Conservation (phyloP, 2,113 vertebrate genomes). For the Electrona antarctica region DNA sequence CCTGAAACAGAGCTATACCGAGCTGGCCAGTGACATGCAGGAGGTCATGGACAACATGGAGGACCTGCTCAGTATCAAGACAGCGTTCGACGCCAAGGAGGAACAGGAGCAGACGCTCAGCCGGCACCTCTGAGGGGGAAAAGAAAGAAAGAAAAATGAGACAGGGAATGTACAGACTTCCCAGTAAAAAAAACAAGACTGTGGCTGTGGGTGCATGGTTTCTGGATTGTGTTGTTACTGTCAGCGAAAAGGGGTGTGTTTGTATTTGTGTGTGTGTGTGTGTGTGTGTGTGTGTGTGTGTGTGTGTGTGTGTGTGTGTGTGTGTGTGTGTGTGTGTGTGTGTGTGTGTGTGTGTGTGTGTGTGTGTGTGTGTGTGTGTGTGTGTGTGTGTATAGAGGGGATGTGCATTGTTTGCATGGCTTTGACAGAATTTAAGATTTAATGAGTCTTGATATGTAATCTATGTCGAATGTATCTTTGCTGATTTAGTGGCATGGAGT, state of each 20-base stretch:
- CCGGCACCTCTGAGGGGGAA: slow-evolving; percentile 77
- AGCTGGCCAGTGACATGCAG: slow-evolving; percentile 78
- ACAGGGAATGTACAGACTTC: slow-evolving; percentile 10
- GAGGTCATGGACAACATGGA: slow-evolving; percentile 79
- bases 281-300: no score
- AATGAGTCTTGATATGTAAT: neutral
- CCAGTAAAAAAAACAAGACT: slow-evolving; percentile 13
- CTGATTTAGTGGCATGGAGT: neutral
- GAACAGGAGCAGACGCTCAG: slow-evolving; percentile 83
- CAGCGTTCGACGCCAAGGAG: slow-evolving; percentile 81
- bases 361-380: no score
- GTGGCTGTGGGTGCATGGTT: slow-evolving; percentile 4
- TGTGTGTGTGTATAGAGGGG: neutral
- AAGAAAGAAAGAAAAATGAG: no score
- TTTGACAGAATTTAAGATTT: slow-evolving; percentile 22
- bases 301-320: no score
- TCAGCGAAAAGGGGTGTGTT: neutral
- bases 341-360: no score
- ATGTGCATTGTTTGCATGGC: slow-evolving; percentile 7
- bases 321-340: no score
- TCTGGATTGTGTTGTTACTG: neutral
- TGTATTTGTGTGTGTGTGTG: no score
- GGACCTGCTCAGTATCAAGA: slow-evolving; percentile 79
- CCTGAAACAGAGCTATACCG: slow-evolving; percentile 79
- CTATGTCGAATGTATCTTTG: no score